A percentile compares a stretch with the other conserved stretches of the same genome.
Conservation (phyloP, 2,888 invertebrate genomes). For the Globia sparganii region DNA sequence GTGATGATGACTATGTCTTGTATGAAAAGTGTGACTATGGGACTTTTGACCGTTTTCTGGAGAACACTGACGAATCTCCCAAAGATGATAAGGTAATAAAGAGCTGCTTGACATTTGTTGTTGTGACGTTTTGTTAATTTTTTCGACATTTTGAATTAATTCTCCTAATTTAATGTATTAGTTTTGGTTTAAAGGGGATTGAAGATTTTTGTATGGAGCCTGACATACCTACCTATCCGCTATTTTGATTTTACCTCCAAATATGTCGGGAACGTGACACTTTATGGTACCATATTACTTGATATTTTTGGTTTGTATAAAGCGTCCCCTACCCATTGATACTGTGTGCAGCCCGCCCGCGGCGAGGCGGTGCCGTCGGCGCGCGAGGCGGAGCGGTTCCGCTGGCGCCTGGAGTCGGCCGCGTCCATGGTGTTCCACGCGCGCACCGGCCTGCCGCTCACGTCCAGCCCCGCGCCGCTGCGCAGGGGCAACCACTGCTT, state of each 20-base stretch:
- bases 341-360: too few relatives aligned
- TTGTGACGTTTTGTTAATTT: not conserved
- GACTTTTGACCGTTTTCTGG: conserved; percentile 79
- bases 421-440: conserved; percentile 96
- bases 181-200: not conserved
- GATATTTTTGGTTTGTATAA: too few relatives aligned
- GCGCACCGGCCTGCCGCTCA: conserved; percentile 94
- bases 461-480: conserved; percentile 96
- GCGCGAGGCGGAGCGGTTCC: conserved; percentile 93
- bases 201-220: too few relatives aligned
- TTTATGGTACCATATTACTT: too few relatives aligned
- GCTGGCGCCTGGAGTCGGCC: conserved; percentile 94
- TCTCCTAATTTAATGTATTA: not conserved
- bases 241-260: too few relatives aligned
- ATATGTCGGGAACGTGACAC: too few relatives aligned
- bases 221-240: too few relatives aligned
- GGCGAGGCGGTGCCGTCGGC: conserved; percentile 91
- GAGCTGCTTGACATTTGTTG: not conserved
- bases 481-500: conserved; percentile 94
- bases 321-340: too few relatives aligned
- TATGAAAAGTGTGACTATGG: conserved; percentile 88
- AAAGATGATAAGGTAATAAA: conserved; percentile 66
- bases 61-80: conserved; percentile 71
- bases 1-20: conserved; percentile 82
- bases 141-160: not conserved